Base-by-base conservation (phyloP, 2,888 invertebrate species). In the Athripsodes cinereus region DNA sequence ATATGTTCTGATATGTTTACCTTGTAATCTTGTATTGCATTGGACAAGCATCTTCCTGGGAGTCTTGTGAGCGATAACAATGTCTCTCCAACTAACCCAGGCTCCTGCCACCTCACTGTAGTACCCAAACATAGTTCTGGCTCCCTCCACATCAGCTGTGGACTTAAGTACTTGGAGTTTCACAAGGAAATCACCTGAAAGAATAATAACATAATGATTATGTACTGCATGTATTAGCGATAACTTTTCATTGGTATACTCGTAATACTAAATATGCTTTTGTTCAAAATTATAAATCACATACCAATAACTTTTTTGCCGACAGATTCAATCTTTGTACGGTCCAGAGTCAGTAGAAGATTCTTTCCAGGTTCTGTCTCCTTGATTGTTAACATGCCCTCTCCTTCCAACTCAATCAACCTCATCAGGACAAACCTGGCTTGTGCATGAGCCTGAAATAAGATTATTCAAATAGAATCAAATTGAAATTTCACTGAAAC, bases 141-240 rank as follows among this genome's bases (percentile, higher is more conserved):
- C 93, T 18, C 81, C 82, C 44, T 81, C 80, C 22, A 86, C 74
- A 73, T 96, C 91, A 1, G 88, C 96, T 0, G 90, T 91, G 11
- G 95, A 86, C 71, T 96, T 96, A 72, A 92, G 93, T 2, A 92
- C 84, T 77, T 97, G 96, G 46, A 98, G 76, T 70, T 95, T 90
- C 59, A 86, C 80, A 46, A 98, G 79, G 72, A 97, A 97, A 6
- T 90, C 84, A 47, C 79, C 79, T 79, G 67, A 8, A 60, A 6
- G 5, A 13, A 40, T 3, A 6, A 26, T 6, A n/a, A n/a, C n/a
- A n/a, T n/a, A n/a, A n/a, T 53, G 2, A 5, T n/a, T n/a, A n/a
- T n/a, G n/a, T n/a, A n/a, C n/a, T n/a, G n/a, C n/a, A n/a, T n/a
- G n/a, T n/a, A n/a, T n/a, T n/a, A n/a, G n/a, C n/a, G n/a, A n/a